phyloP scores from a whole-genome alignment of 2,888 invertebrate genomes.

The Gordius sp. region DNA sequence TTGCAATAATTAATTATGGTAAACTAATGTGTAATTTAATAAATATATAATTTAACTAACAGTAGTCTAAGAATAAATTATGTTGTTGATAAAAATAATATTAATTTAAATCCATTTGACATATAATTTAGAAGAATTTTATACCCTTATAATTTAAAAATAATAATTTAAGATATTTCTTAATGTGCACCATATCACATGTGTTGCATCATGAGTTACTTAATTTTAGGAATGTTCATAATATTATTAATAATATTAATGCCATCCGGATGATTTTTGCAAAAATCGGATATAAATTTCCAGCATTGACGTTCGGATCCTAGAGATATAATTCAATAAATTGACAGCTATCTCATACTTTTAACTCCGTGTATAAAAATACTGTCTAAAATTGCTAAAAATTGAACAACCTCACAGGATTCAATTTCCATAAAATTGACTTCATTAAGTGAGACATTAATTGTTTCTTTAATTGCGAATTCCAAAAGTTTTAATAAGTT shows the following conservation, averaged over 20 bases:
- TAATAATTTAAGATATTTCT: no score
- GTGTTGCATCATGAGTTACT: no score
- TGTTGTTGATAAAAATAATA: no score
- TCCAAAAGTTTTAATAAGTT: conserved; percentile 1
- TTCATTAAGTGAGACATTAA: conserved; percentile 3
- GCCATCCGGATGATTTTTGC: not conserved
- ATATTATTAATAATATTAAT: not conserved
- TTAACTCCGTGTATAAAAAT: conserved; percentile 5
- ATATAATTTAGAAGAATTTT: no score
- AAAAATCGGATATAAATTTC: conserved; percentile 6
- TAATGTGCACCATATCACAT: no score
- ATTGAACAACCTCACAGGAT: not conserved
- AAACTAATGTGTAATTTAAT: no score
- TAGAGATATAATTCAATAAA: conserved; percentile 5
- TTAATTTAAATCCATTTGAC: no score
- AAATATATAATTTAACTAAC: no score
- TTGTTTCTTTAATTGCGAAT: conserved; percentile 11
- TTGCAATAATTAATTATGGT: no score
- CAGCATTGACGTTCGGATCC: conserved; percentile 2
- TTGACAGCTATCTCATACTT: not conserved
- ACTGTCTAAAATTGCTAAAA: not conserved
- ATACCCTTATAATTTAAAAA: no score
- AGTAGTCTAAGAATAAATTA: no score
- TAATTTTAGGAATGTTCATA: not conserved
- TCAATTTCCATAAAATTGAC: not conserved